Evolutionary conservation across 1,140 invertebrate species (phyloP), one percentile per base, ranked within the genome.

Genomic region (Philotrypesis tridentata): DNA sequence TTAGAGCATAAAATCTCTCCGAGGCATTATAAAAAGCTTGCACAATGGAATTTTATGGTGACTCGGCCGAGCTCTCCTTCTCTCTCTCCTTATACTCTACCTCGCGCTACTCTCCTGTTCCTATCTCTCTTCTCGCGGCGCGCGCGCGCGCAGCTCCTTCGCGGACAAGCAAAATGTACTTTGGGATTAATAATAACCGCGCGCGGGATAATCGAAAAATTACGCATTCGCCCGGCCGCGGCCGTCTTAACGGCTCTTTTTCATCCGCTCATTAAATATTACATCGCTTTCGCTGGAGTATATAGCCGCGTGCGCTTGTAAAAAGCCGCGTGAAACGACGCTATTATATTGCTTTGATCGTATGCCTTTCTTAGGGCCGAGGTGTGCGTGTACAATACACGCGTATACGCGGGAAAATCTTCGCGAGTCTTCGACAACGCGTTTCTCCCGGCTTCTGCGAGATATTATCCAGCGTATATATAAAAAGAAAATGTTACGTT

Each of bases 21-120:
- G 55, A 61, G 80, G 80, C 60, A 77, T 55, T 27, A 67, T 82
- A 82, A 82, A 82, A 82, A 55, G 61, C 63, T 55, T 68, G 40
- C 48, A 82, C 74, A 82, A 82, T 82, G 74, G 74, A 77, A 82
- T 77, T 82, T 82, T 77, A 82, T 68, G 80, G 80, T 72, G 73
- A 82, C 80, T 61, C n/a, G n/a, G n/a, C n/a, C n/a, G 67, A 70
- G 61, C 70, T 73, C 79, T 65, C 65, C 79, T 63, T 74, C 79
- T 61, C 8, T 31, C 37, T n/a, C 55, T 81, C 27, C 48, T 11
- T n/a, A n/a, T n/a, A n/a, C n/a, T n/a, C n/a, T n/a, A n/a, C n/a
- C n/a, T n/a, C n/a, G n/a, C n/a, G n/a, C n/a, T n/a, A n/a, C n/a
- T n/a, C n/a, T 68, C 27, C 11, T 74, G 2, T 29, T 74, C 29